Evolutionary conservation across 2,888 invertebrate species (phyloP).

Genomic region (Temnothorax rugatulus): DNA sequence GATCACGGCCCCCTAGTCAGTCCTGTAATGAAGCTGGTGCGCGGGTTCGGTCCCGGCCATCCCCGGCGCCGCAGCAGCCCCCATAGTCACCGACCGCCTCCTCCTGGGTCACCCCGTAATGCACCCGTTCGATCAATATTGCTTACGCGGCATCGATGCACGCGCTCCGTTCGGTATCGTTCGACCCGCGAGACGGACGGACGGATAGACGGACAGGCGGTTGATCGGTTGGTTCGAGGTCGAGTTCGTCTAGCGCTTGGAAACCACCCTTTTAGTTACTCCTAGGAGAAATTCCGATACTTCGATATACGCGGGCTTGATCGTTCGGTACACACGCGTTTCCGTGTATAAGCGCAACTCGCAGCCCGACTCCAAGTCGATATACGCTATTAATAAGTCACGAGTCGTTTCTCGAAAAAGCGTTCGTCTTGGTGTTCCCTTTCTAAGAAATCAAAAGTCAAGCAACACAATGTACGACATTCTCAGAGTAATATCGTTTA

Average conservation of each 20-base stretch:
- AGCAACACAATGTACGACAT: background rate
- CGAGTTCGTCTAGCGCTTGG: constrained; percentile 39
- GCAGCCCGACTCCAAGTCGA: constrained; percentile 12
- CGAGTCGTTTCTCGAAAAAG: constrained; percentile 30
- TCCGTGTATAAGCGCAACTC: constrained; percentile 26
- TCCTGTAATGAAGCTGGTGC: constrained; percentile 73
- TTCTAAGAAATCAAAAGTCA: background rate
- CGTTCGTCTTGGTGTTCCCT: background rate
- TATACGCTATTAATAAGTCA: constrained; percentile 42
- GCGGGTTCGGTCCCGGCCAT: constrained; percentile 54
- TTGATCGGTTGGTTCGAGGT: constrained; percentile 15
- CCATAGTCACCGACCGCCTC: constrained; percentile 68
- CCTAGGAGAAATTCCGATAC: constrained; percentile 59
- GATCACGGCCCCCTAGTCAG: constrained; percentile 67
- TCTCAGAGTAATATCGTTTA: background rate
- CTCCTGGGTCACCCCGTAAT: constrained; percentile 71
- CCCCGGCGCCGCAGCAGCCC: constrained; percentile 60
- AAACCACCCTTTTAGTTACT: constrained; percentile 35
- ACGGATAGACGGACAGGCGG: constrained; percentile 22
- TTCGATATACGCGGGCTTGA: constrained; percentile 49
- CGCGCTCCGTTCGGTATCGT: constrained; percentile 68
- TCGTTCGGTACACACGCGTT: constrained; percentile 34
- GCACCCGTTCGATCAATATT: constrained; percentile 77
- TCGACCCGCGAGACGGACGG: constrained; percentile 62
- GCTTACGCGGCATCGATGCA: constrained; percentile 77